Evolutionary conservation across 2,797 vertebrate species (phyloP), one percentile per base, ranked within the genome.

Genomic region (Ambastaia sidthimunki): DNA sequence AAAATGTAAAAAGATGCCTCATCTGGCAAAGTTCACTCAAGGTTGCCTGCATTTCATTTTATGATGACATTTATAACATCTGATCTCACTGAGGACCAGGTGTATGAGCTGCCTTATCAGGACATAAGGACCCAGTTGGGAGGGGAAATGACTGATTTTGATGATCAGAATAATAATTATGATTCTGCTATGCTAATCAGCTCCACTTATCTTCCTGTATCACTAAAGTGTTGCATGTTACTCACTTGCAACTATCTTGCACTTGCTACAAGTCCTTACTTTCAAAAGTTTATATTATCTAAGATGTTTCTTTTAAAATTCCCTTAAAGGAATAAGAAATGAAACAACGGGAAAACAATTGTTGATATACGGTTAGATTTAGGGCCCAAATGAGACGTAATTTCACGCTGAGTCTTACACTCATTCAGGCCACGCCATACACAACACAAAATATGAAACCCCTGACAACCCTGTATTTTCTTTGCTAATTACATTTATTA

Each of bases 101-200:
- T 68, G 74, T 57, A 59, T 13, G 23, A 18, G 54, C 28, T 12
- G 54, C 18, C 52, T 54, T 21, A 54, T 67, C 37, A 19, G 5
- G 37, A 37, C 37, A 41, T 41, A 10, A 41, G 37, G 37, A 41
- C 37, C 37, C 37, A 7, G 1, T 41, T 10, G 37, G 37, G 37
- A 9, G 7, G 37, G 37, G 37, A 41, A 41, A 41, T 41, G 37
- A 41, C 7, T 9, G 9, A 41, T 41, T 41, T 41, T 41, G 37
- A 74, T 34, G 18, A 63, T 74, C 44, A 4, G 44, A 74, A 65
- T 50, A 59, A 5, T 60, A 41, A 76, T 44, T 55, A 55, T 28
- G 23, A 28, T 25, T 68, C 52, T 76, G 34, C 37, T 44, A 34
- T 68, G 50, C 34, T 44, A 76, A 76, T 57, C 34, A 68, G 74